phyloP scores from a whole-genome alignment of 2,888 invertebrate genomes.

The Norana najaformis region DNA sequence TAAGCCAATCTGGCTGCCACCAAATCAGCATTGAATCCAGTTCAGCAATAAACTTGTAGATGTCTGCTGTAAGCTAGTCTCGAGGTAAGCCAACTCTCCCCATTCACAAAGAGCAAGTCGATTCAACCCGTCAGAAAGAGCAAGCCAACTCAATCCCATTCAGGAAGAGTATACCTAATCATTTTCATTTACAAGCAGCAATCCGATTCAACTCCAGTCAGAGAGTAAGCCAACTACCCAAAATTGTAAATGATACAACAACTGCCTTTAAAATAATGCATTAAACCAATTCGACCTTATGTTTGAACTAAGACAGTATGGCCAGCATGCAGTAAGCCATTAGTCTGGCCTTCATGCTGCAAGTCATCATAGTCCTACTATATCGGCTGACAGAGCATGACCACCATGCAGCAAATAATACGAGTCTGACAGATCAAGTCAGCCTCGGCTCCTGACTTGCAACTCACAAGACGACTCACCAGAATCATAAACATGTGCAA shows the following conservation, averaged over 20 bases:
- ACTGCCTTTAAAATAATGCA: background rate
- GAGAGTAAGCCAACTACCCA: too few species aligned
- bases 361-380: background rate
- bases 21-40: background rate
- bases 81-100: background rate
- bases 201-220: too few species aligned
- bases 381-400: background rate
- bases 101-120: background rate
- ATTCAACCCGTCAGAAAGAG: background rate
- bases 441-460: background rate
- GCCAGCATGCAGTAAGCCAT: background rate
- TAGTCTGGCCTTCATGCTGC: background rate
- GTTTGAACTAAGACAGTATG: background rate
- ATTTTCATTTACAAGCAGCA: background rate
- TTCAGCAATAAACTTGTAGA: background rate
- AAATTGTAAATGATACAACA: background rate
- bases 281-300: background rate
- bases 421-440: background rate
- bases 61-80: background rate
- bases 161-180: too few species aligned
- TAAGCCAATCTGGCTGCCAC: too few species aligned
- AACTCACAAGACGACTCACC: constrained; percentile 38
- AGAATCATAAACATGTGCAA: constrained; percentile 43
- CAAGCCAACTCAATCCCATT: background rate
- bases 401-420: constrained; percentile 16